Base-by-base conservation (phyloP, 2,797 vertebrate species). In the Malurus splendens region DNA sequence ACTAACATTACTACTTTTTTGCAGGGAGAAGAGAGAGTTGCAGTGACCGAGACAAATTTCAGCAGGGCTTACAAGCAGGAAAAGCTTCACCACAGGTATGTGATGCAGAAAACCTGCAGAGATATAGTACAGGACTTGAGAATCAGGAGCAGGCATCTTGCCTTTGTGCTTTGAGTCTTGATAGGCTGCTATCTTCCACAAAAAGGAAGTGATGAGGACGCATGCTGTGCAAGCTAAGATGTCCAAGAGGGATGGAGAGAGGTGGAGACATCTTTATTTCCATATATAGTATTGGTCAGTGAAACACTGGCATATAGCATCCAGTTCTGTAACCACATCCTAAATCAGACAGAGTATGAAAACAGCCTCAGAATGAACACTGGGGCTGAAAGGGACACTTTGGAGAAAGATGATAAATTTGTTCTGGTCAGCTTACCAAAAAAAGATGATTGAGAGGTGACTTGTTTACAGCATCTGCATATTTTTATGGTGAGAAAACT, bases 321-420 rank as follows among this genome's bases (percentile, higher is more conserved):
- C 27, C 45, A 74, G 80, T 70, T 91, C 66, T 81, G 71, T 56
- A 87, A 93, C 84, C 87, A 93, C 92, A 92, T 90, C 79, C 87
- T 90, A 93, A 93, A 92, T 92, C 90, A 91, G 75, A 71, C 19
- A 48, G 59, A 50, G 50, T 76, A 90, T 19, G 47, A 85, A 83
- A 87, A 87, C 48, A 93, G 79, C 42, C 76, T 91, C 93, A 90
- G 74, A 94, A 92, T 82, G 85, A 92, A 84, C 61, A 74, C 36
- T 59, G 33, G 56, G 52, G 42, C 51, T 79, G 59, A 81, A 87
- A 87, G 62, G 55, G 64, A 82, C 55, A 68, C 55, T 86, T 86
- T 18, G 56, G 47, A 87, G 74, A 80, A 90, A 81, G 28, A 81
- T 28, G 51, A 70, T 75, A 77, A 75, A 82, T 85, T 70, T 4